Evolutionary conservation across 1,140 invertebrate genomes (phyloP).

Genomic region (Drosophila nigrodunni): DNA sequence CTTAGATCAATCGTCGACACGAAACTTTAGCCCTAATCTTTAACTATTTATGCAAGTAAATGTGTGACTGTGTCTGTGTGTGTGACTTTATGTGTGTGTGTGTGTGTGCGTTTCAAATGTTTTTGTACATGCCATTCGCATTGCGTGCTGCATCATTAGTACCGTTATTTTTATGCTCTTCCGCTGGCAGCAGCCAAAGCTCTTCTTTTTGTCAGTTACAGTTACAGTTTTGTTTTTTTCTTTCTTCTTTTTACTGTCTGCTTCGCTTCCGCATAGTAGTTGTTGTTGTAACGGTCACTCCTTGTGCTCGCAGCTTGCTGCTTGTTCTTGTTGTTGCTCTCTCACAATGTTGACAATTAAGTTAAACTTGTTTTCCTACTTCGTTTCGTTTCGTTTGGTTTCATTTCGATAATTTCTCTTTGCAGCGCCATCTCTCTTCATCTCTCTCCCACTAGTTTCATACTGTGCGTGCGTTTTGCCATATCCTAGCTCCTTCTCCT

Average conservation of each 20-base stretch:
- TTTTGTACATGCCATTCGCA: conserved; percentile 12
- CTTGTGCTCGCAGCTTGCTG: no score
- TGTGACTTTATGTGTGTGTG: neutral
- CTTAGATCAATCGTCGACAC: conserved; percentile 6
- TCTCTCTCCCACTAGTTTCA: neutral
- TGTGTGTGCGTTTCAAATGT: neutral
- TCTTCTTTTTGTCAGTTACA: conserved; percentile 48
- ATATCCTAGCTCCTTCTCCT: conserved; percentile 6
- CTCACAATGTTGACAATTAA: conserved; percentile 80
- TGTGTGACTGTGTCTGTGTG: neutral
- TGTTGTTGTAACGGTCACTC: conserved; percentile 15
- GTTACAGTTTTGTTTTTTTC: no score
- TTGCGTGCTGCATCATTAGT: conserved; percentile 77
- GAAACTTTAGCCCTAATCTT: conserved; percentile 23
- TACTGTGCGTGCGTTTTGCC: conserved; percentile 22
- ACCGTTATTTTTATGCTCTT: conserved; percentile 75
- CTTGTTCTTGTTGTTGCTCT: conserved; percentile 48
- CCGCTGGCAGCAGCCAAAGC: conserved; percentile 45
- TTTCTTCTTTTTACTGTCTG: conserved; percentile 41
- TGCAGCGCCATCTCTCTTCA: neutral
- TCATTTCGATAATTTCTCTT: neutral
- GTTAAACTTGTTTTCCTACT: conserved; percentile 81
- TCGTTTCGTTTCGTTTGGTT: conserved; percentile 68
- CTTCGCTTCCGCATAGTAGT: conserved; percentile 49
- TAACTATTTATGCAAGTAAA: conserved; percentile 20